These are phyloP conservation scores for Halcyon chelicuti DNA, from an alignment of 2,797 vertebrate species.

Conservation along the genomic window DNA sequence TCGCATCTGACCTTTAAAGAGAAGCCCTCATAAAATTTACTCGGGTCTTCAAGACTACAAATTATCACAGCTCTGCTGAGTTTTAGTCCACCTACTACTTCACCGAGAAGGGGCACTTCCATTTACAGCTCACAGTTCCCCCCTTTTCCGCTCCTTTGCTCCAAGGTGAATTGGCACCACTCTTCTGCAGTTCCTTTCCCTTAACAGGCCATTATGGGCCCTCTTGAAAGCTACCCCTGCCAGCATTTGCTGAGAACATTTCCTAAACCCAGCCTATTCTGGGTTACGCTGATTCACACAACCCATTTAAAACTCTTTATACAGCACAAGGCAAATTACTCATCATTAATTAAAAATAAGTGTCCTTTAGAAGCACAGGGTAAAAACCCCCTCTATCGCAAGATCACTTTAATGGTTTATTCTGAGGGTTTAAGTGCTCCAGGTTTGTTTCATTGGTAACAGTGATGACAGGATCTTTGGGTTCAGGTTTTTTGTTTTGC, in stretches of 20 bases:
- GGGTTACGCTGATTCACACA: not conserved
- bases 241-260: not conserved
- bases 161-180: not conserved
- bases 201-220: not conserved
- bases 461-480: not conserved
- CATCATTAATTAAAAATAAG: conserved; percentile 36
- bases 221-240: not conserved
- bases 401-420: not conserved
- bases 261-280: not conserved
- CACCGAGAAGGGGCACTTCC: not conserved
- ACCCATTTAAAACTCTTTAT: not conserved
- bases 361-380: not conserved
- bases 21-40: not conserved
- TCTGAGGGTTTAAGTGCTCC: not conserved
- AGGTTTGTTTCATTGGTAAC: not conserved
- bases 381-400: not conserved
- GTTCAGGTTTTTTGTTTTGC: not conserved
- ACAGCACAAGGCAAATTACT: not conserved
- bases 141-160: not conserved
- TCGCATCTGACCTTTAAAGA: not conserved
- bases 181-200: not conserved
- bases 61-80: not conserved
- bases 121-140: not conserved
- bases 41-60: not conserved
- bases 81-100: not conserved